Evolutionary conservation across 92 coral and sea anemone genomes (phyloP), one percentile per base, ranked within the genome.

Genomic region (Zoanthus gigantus): DNA sequence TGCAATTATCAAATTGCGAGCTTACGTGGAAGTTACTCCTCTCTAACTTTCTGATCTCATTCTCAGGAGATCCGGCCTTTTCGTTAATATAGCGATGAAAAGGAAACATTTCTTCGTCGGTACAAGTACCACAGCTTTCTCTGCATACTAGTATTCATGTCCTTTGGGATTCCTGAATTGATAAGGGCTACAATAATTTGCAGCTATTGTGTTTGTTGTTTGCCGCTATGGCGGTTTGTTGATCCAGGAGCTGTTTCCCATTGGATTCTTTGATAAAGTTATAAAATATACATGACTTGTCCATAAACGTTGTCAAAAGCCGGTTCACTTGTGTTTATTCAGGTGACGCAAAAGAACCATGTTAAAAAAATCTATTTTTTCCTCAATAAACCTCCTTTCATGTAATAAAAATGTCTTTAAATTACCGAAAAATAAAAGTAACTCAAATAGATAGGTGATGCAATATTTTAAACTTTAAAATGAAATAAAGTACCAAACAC

Each of bases 191-290:
- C 73, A 9, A 31, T 37, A 29, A 45, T 68, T 60, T 79, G 71
- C 15, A 79, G 72, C 85, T 81, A 42, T 81, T 81, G 85, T 81
- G 85, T 81, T 66, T 81, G 48, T 88, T 88, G 94, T 50, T 65
- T 77, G 92, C 94, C 89, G 94, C 92, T 91, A 88, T 71, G 72
- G 54, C 31, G 79, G 72, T 77, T 56, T 80, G 79, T 90, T 76
- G 71, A 65, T 84, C 74, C 84, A 79, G 71, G 17, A 74, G 37
- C 28, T 28, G 88, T 23, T 57, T 83, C 28, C 84, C 91, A 91
- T 91, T 91, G 94, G 92, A 14, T 30, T 52, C 9, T 42, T 31
- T 52, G 76, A 23, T 60, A 73, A 13, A 54, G 63, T 48, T 48
- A 88, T 91, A 9, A 91, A 88, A 77, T 34, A 69, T 91, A 85